Evolutionary conservation across 2,113 vertebrate genomes (phyloP).

Genomic region (Gymnogyps californianus): DNA sequence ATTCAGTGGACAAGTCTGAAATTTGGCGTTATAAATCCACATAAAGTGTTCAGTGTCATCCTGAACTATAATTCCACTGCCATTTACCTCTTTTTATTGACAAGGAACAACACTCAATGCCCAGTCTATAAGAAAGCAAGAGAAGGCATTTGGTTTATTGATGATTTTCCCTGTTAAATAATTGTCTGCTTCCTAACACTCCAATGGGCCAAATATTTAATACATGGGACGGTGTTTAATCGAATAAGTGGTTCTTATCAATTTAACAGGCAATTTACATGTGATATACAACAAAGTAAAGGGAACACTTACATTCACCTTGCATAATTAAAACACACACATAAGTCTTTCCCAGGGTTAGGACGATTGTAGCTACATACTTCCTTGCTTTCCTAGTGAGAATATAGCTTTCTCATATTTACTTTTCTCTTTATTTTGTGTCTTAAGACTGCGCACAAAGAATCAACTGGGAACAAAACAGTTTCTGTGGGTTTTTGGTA

Average conservation of each 20-base stretch:
- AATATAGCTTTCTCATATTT: background rate
- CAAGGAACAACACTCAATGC: background rate
- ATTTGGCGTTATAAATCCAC: background rate
- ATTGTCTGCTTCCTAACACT: background rate
- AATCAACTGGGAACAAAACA: background rate
- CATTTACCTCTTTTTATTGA: background rate
- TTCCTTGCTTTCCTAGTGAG: background rate
- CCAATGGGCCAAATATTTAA: background rate
- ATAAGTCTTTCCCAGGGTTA: background rate
- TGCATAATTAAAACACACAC: background rate
- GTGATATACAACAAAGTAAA: background rate
- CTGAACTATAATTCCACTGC: background rate
- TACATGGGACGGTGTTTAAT: background rate
- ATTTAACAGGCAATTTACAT: background rate
- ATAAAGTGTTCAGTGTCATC: background rate
- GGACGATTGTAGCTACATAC: background rate
- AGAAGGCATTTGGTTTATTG: background rate
- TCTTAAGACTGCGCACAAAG: background rate
- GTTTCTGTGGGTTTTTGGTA: background rate
- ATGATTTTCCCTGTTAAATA: background rate
- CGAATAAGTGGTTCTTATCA: background rate
- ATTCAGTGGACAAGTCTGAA: constrained; percentile 6
- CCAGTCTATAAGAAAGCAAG: background rate
- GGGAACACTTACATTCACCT: background rate
- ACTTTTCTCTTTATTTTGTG: background rate